Evolutionary conservation across 2,797 vertebrate genomes (phyloP).

Genomic region (Mus caroli): DNA sequence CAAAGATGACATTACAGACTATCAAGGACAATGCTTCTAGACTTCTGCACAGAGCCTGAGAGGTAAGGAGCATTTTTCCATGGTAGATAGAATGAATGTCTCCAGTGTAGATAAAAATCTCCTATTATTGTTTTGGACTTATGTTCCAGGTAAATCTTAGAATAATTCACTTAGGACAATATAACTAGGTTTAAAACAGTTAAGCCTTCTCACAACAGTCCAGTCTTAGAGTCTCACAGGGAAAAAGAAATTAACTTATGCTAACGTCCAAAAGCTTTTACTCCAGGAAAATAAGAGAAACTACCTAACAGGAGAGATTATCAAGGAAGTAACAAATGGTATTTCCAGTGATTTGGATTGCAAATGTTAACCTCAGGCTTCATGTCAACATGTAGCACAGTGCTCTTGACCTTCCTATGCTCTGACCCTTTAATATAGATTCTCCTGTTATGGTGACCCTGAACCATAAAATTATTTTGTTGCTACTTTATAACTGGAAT

Average conservation of each 20-base stretch:
- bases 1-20: slow-evolving; percentile 62
- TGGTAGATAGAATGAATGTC: slow-evolving; percentile 47
- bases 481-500: neutral
- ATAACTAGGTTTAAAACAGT: slow-evolving; percentile 27
- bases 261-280: slow-evolving; percentile 40
- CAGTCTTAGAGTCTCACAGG: slow-evolving; percentile 24
- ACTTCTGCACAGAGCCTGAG: neutral
- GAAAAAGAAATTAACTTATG: slow-evolving; percentile 51
- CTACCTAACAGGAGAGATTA: slow-evolving; percentile 12
- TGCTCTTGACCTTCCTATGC: neutral
- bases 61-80: neutral
- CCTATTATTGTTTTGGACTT: slow-evolving; percentile 65
- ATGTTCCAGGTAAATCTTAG: slow-evolving; percentile 60
- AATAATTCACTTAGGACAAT: slow-evolving; percentile 64
- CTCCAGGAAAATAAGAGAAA: slow-evolving; percentile 49
- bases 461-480: neutral
- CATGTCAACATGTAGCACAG: neutral
- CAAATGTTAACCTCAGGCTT: slow-evolving; percentile 10
- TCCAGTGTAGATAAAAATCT: slow-evolving; percentile 61
- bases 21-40: slow-evolving; percentile 28
- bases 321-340: slow-evolving; percentile 2
- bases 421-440: neutral
- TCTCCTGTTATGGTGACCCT: neutral
- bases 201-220: slow-evolving; percentile 29
- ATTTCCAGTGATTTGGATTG: slow-evolving; percentile 2